Percentiles rank a stretch among this genome's conserved stretches.
These are phyloP conservation scores for Miltochrista miniata DNA, from an alignment of 2,888 invertebrate genomes.

Conservation along the genomic window DNA sequence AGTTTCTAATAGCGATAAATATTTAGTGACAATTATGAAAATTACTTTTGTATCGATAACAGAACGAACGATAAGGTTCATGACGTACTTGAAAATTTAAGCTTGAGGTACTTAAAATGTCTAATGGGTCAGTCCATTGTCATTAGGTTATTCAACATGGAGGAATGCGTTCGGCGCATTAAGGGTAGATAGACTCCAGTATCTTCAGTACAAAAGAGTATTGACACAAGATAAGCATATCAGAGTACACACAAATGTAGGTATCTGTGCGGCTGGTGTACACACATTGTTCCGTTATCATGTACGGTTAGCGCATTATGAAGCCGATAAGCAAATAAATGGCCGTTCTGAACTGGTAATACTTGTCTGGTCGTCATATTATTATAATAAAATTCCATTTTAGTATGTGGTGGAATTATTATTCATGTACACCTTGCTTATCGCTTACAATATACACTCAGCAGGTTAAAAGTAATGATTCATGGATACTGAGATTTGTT, in stretches of 20 bases:
- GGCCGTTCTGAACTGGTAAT: conserved; percentile 45
- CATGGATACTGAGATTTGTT: too few relatives aligned
- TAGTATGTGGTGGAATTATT: neutral
- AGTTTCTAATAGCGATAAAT: conserved; percentile 24
- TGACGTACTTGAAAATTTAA: neutral
- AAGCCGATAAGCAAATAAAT: conserved; percentile 78
- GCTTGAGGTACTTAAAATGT: neutral
- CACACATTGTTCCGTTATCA: conserved; percentile 80
- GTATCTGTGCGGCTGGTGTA: conserved; percentile 67
- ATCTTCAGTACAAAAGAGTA: conserved; percentile 81
- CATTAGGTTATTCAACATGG: conserved; percentile 66
- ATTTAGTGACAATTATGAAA: conserved; percentile 17
- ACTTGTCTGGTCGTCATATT: conserved; percentile 33
- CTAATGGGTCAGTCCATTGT: conserved; percentile 44
- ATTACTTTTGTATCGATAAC: conserved; percentile 44
- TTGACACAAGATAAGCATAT: conserved; percentile 80
- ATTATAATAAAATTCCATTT: neutral
- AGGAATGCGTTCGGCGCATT: conserved; percentile 75
- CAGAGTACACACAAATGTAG: conserved; percentile 71
- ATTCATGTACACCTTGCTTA: neutral
- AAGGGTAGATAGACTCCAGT: conserved; percentile 78
- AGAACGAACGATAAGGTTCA: conserved; percentile 27
- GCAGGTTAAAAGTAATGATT: too few relatives aligned
- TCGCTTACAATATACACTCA: too few relatives aligned
- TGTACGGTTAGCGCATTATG: conserved; percentile 74